These are phyloP conservation scores for Montipora efflorescens DNA, from an alignment of 64 coral and sea anemone genomes.

Conservation along the genomic window DNA sequence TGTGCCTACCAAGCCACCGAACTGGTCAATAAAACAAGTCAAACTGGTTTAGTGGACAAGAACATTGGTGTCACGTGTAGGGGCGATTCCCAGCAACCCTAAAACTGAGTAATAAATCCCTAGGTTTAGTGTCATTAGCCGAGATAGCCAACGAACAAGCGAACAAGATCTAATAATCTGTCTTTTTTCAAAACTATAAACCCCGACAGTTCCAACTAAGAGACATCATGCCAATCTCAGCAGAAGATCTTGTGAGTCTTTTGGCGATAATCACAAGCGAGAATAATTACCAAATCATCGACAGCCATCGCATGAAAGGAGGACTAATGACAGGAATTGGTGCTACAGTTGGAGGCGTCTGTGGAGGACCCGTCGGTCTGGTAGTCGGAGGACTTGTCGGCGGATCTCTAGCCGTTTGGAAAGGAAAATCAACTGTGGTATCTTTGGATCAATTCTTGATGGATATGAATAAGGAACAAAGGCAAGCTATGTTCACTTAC, in stretches of 20 bases:
- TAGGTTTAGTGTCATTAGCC: too few species aligned
- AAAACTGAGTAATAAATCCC: neutral
- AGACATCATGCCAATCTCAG: conserved; percentile 60
- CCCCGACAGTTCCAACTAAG: neutral
- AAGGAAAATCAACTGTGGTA: conserved; percentile 46
- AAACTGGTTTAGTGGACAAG: neutral
- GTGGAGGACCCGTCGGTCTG: conserved; percentile 78
- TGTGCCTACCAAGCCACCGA: neutral
- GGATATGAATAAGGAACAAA: conserved; percentile 86
- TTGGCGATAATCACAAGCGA: conserved; percentile 79
- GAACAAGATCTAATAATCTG: too few species aligned
- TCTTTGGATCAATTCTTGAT: conserved; percentile 82
- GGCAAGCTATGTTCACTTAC: conserved; percentile 76
- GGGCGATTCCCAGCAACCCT: neutral
- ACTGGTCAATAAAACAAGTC: neutral
- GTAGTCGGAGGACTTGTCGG: conserved; percentile 83
- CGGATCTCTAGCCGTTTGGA: conserved; percentile 86
- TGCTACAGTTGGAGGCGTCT: conserved; percentile 82
- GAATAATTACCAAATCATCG: conserved; percentile 58
- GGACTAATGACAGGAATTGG: conserved; percentile 64
- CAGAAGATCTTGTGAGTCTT: conserved; percentile 80
- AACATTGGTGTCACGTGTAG: conserved; percentile 21
- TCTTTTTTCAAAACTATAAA: neutral
- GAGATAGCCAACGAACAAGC: too few species aligned
- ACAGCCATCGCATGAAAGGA: conserved; percentile 62